Percentiles rank a stretch among this genome's conserved stretches.
Conservation (phyloP, 2,113 vertebrate species). For the Paracanthobrama guichenoti region DNA sequence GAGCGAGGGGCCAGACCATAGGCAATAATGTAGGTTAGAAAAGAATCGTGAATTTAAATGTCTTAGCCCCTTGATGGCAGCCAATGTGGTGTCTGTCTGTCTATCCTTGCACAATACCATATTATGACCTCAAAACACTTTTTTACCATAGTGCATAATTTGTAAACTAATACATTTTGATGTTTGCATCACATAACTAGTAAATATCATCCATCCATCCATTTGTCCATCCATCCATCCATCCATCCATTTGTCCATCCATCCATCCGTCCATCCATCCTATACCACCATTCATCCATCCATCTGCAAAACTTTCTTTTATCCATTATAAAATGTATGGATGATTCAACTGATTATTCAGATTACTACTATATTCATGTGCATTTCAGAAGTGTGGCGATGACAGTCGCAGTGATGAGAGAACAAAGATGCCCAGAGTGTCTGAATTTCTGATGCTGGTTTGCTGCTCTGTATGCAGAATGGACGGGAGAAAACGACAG, state of each 20-base stretch:
- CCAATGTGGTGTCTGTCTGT: background rate
- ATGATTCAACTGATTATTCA: background rate
- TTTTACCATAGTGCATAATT: too few relatives aligned
- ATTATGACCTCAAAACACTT: too few relatives aligned
- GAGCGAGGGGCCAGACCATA: background rate
- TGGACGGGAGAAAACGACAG: constrained; percentile 67
- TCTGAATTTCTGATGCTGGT: constrained; percentile 48
- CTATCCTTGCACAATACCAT: too few relatives aligned
- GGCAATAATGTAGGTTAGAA: background rate
- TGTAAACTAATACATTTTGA: too few relatives aligned
- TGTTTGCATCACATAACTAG: too few relatives aligned
- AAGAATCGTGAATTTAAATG: background rate
- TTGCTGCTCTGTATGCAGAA: constrained; percentile 55
- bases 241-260: too few relatives aligned
- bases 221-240: background rate
- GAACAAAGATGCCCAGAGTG: constrained; percentile 5
- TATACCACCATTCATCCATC: rapidly evolving
- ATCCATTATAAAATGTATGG: background rate
- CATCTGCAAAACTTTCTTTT: background rate
- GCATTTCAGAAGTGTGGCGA: background rate
- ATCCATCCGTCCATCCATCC: too few relatives aligned
- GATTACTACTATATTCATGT: background rate
- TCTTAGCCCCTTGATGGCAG: background rate
- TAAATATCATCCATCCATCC: background rate
- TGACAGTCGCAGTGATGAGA: background rate